Evolutionary conservation across 1,140 invertebrate genomes (phyloP), one percentile per base, ranked within the genome.

Genomic region (Pantala flavescens): DNA sequence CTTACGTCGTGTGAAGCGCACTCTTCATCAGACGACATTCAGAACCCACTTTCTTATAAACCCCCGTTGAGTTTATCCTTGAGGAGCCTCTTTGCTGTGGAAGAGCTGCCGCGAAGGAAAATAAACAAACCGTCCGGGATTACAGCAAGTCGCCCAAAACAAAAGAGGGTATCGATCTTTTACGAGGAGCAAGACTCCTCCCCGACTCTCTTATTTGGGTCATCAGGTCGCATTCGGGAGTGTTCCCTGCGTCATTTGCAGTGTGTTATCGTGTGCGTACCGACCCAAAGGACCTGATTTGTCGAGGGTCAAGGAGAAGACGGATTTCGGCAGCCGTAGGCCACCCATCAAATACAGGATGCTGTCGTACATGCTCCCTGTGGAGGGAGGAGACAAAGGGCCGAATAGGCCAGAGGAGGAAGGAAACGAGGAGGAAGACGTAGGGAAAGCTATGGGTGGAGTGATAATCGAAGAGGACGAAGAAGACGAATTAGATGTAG

Each of bases 81-180:
- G 3, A 36, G 28, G 28, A 36, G 9, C 28, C 28, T 36, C 28
- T 36, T 36, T 9, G 9, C 28, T 36, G 9, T 5, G 3, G 28
- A 36, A 9, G 28, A 36, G 28, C 28, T 36, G 28, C 28, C 9
- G 49, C 12, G 49, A 16, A 16, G n/a, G n/a, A 63, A 63, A 16
- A 63, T 12, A 63, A 63, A 63, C 49, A 63, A 63, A 21, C 16
- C 49, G 16, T 63, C 49, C 14, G 16, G 3, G 49, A 63, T 19
- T 63, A 63, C 49, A 19, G 49, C 14, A 63, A 63, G 49, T 63
- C 9, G 49, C 49, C 49, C 49, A 21, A 19, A 21, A 63, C 49
- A 63, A 63, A 63, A 21, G 49, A 12, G n/a, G 49, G n/a, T 63
- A 63, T 63, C 49, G 49, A 63, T 63, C 49, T 63, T 63, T 63